Evolutionary conservation across 2,797 vertebrate genomes (phyloP).

Genomic region (Pantherophis vulpinus): DNA sequence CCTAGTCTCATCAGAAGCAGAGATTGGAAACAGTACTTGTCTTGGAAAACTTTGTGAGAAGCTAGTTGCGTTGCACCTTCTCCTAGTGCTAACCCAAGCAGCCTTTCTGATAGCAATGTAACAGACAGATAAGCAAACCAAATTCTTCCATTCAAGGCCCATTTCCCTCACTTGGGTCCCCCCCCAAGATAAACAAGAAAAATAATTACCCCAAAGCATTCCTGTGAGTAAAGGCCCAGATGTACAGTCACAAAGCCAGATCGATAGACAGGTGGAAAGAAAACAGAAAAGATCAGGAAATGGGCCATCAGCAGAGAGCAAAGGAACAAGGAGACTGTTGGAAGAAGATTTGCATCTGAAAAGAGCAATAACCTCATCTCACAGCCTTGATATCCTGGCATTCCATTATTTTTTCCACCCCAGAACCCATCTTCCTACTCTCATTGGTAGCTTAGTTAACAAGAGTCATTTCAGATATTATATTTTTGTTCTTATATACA

Average conservation of each 20-base stretch:
- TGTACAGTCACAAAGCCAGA: constrained; percentile 54
- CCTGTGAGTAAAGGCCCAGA: constrained; percentile 67
- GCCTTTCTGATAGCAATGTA: not conserved
- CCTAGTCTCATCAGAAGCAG: not conserved
- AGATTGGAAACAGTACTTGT: not conserved
- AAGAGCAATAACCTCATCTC: fast-evolving
- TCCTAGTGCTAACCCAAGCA: not conserved
- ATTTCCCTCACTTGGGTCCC: not conserved
- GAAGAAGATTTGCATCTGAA: constrained; percentile 11
- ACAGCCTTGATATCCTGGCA: constrained; percentile 31
- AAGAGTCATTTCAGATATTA: not conserved
- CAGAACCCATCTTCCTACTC: not conserved
- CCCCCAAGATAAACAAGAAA: constrained; percentile 6
- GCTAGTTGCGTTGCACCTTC: not conserved
- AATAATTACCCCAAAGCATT: constrained; percentile 81
- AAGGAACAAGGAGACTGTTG: constrained; percentile 27
- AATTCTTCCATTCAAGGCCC: not conserved
- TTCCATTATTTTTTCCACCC: not conserved
- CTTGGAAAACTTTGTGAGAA: not conserved
- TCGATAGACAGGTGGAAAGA: constrained; percentile 34
- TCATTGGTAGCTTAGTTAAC: not conserved
- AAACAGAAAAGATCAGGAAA: constrained; percentile 53
- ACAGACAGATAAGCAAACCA: not conserved
- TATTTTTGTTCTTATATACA: not conserved
- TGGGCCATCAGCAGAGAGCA: constrained; percentile 16